phyloP scores from a whole-genome alignment of 2,797 vertebrate species.

The Pipistrellus nathusii region DNA sequence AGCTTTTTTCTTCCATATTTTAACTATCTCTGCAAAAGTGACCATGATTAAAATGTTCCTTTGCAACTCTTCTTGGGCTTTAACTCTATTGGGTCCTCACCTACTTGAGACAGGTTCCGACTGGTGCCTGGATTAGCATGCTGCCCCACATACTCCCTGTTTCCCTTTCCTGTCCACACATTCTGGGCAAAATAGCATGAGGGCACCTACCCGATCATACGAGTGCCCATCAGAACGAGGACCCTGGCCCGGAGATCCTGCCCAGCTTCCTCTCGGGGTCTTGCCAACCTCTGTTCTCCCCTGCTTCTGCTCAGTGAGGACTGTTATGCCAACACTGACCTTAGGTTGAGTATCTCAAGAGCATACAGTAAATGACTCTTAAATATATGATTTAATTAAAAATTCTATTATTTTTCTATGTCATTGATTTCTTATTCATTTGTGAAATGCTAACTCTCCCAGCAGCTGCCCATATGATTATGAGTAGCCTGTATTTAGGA shows the following conservation, averaged over 20 bases:
- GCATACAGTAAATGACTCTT: slow-evolving; percentile 4
- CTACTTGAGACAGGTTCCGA: neutral
- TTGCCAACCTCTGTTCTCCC: fast-evolving
- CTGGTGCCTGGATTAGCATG: neutral
- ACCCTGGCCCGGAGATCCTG: fast-evolving
- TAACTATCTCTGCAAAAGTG: neutral
- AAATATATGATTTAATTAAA: slow-evolving; percentile 35
- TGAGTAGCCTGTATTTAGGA: neutral
- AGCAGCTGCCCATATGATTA: neutral
- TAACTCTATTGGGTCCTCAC: neutral
- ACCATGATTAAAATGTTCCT: neutral
- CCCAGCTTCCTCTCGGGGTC: fast-evolving
- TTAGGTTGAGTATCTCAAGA: neutral
- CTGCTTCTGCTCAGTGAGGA: neutral
- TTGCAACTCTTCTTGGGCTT: neutral
- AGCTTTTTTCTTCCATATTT: neutral
- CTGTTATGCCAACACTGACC: neutral
- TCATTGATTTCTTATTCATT: neutral
- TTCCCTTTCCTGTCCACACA: neutral
- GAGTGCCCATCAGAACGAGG: fast-evolving
- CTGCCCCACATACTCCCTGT: neutral
- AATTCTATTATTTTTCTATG: neutral
- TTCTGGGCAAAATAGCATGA: neutral
- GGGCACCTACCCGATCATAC: neutral
- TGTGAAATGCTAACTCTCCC: slow-evolving; percentile 1